Conservation (phyloP, 2,888 invertebrate species). For the Drosophila basisetae region DNA sequence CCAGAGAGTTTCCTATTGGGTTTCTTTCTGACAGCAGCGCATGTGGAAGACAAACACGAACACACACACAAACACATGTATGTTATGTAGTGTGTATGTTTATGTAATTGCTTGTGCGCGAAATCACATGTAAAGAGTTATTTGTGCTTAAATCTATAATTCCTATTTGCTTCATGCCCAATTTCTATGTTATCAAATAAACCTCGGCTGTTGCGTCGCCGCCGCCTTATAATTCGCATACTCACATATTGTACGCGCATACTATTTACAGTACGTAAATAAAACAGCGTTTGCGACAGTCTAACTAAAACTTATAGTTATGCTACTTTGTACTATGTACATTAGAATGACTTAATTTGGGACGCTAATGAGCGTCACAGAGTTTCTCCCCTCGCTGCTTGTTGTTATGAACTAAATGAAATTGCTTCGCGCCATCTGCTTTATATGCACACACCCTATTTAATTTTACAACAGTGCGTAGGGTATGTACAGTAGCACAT, state of each 20-base stretch:
- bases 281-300: constrained; percentile 2
- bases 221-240: constrained; percentile 31
- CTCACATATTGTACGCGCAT: constrained; percentile 36
- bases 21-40: constrained; percentile 8
- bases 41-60: constrained; percentile 6
- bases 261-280: constrained; percentile 3
- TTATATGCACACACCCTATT: constrained; percentile 3
- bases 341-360: constrained; percentile 14
- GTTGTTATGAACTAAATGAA: constrained; percentile 33
- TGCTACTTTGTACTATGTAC: constrained; percentile 39
- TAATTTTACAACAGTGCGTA: neutral
- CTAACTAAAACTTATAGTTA: constrained; percentile 35
- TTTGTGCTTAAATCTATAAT: neutral
- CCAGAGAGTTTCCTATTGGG: constrained; percentile 22
- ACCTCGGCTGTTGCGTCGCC: constrained; percentile 8
- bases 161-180: neutral
- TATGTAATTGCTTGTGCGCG: constrained; percentile 24
- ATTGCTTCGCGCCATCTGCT: constrained; percentile 43
- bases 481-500: neutral
- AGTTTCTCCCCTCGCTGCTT: constrained; percentile 20
- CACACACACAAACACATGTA: neutral
- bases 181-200: neutral
- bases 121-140: constrained; percentile 1
- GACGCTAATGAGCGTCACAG: constrained; percentile 26
- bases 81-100: neutral